Percentiles rank a stretch among this genome's conserved stretches.
Evolutionary conservation across 2,797 vertebrate species (phyloP).

Genomic region (Syngnathus rostellatus): DNA sequence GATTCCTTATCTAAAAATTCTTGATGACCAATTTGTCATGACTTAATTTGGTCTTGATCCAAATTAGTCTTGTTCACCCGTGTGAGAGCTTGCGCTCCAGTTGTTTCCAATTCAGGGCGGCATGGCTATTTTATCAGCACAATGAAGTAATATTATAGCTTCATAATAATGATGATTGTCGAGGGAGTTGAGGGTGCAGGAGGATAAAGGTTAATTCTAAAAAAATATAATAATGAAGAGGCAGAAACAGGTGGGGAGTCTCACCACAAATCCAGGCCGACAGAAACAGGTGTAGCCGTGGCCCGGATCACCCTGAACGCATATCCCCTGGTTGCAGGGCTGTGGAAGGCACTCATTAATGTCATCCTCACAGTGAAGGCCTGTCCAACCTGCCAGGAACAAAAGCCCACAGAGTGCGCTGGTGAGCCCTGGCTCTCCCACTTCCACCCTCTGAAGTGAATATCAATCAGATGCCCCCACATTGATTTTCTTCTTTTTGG

Average conservation of each 20-base stretch:
- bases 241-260: constrained; percentile 43
- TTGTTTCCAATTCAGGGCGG: not conserved
- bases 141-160: not conserved
- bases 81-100: not conserved
- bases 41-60: not conserved
- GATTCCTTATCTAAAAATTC: no score
- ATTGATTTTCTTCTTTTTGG: constrained; percentile 69
- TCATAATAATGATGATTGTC: not conserved
- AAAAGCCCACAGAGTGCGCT: constrained; percentile 69
- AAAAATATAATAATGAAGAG: constrained; percentile 13
- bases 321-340: constrained; percentile 76
- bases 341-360: constrained; percentile 78
- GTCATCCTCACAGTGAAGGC: constrained; percentile 75
- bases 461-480: constrained; percentile 71
- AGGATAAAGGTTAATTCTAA: constrained; percentile 22
- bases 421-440: constrained; percentile 62
- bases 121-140: not conserved
- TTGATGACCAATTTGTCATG: not conserved
- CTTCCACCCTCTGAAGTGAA: constrained; percentile 71
- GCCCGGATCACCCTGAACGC: constrained; percentile 72
- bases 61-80: not conserved
- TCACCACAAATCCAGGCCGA: constrained; percentile 81
- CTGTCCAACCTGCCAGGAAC: constrained; percentile 79
- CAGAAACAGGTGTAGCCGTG: constrained; percentile 80
- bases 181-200: constrained; percentile 17